These are phyloP conservation scores for Camelus dromedarius DNA, from an alignment of 2,113 vertebrate genomes.

Conservation along the genomic window DNA sequence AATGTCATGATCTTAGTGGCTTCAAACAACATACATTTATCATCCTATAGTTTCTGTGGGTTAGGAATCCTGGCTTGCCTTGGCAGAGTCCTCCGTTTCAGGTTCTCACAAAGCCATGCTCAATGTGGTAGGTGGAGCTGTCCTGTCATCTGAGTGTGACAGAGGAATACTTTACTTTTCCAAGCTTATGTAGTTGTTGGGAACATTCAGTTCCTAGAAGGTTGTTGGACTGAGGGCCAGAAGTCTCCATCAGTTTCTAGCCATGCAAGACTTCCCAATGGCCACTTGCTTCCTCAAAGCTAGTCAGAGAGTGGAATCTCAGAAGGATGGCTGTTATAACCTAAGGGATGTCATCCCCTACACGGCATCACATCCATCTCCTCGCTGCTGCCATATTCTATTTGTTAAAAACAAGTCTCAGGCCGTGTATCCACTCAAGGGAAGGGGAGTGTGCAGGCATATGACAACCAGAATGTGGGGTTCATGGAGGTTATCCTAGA, in stretches of 20 bases:
- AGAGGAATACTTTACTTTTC: background rate
- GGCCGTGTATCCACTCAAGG: fast-evolving
- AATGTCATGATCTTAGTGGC: background rate
- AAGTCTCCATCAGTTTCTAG: background rate
- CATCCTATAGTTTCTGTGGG: background rate
- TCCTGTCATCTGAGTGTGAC: background rate
- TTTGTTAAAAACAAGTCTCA: background rate
- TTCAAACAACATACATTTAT: background rate
- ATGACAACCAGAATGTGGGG: background rate
- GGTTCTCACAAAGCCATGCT: background rate
- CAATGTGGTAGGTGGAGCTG: background rate
- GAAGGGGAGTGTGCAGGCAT: fast-evolving
- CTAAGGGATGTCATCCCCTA: background rate
- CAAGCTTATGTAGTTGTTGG: fast-evolving
- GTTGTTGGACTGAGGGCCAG: background rate
- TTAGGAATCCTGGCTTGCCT: background rate
- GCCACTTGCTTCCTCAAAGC: background rate
- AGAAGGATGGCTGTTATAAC: background rate
- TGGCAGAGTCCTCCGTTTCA: background rate
- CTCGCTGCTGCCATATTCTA: fast-evolving
- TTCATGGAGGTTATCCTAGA: fast-evolving
- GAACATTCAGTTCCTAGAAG: background rate
- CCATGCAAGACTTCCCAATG: background rate
- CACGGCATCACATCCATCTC: background rate
- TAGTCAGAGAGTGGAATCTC: background rate